Conservation (phyloP, 2,113 vertebrate species). For the Fulmarus glacialis region DNA sequence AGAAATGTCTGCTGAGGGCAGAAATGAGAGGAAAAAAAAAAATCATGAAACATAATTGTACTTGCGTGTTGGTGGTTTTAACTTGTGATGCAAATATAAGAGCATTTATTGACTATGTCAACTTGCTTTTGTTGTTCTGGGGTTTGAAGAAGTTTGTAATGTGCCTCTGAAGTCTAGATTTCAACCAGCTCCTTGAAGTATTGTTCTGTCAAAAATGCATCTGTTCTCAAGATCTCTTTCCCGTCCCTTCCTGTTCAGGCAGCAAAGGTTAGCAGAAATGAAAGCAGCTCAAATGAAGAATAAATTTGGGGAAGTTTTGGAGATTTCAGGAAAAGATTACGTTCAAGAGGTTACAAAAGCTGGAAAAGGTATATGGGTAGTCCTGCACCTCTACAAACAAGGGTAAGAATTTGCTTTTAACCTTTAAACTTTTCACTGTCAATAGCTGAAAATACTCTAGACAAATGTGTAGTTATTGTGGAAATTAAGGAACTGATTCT, state of each 20-base stretch:
- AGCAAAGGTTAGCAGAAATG: slow-evolving; percentile 92
- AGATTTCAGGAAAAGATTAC: slow-evolving; percentile 96
- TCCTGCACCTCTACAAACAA: slow-evolving; percentile 96
- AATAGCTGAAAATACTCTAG: background rate
- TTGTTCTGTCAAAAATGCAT: background rate
- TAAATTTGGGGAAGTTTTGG: slow-evolving; percentile 86
- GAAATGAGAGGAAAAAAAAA: background rate
- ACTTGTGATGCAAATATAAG: background rate
- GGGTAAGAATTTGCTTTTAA: slow-evolving; percentile 78
- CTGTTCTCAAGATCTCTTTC: background rate
- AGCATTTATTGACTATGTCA: background rate
- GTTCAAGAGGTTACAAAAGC: slow-evolving; percentile 94
- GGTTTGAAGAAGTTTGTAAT: background rate
- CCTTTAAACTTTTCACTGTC: background rate
- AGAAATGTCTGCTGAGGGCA: background rate
- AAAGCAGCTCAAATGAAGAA: slow-evolving; percentile 88
- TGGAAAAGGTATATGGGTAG: slow-evolving; percentile 89
- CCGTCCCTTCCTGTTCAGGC: slow-evolving; percentile 71
- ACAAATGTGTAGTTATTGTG: background rate
- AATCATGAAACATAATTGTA: background rate
- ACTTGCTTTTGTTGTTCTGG: background rate
- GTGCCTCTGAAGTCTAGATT: background rate
- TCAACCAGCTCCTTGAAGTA: background rate
- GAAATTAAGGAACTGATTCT: background rate
- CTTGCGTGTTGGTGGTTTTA: background rate